Conservation (phyloP, 1,140 invertebrate species). For the Drosophila kanapiae region DNA sequence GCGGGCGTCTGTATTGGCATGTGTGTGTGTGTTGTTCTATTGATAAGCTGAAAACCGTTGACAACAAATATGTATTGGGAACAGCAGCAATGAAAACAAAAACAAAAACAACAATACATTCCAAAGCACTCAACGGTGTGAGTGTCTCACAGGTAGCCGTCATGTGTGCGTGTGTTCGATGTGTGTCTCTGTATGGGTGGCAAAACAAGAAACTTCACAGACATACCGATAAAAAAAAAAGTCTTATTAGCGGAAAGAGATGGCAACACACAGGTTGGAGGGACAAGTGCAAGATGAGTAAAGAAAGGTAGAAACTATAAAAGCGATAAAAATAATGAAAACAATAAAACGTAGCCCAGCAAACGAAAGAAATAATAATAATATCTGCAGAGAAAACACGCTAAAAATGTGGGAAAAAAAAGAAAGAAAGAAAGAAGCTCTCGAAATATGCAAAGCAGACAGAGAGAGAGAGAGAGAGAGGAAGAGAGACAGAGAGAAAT, state of each 20-base stretch:
- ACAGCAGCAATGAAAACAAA: constrained; percentile 53
- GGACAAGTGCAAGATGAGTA: constrained; percentile 60
- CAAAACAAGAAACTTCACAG: constrained; percentile 74
- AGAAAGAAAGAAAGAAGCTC: constrained; percentile 49
- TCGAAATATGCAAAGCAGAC: constrained; percentile 42
- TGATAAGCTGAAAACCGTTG: constrained; percentile 74
- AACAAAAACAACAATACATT: constrained; percentile 57
- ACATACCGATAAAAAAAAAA: constrained; percentile 57
- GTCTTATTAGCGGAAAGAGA: constrained; percentile 72
- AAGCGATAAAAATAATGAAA: constrained; percentile 52
- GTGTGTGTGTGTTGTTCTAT: constrained; percentile 33
- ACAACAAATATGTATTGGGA: constrained; percentile 77
- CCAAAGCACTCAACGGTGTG: constrained; percentile 41
- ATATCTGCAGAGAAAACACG: constrained; percentile 49
- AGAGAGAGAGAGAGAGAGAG: constrained; percentile 3
- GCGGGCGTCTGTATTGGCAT: constrained; percentile 26
- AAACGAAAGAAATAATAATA: constrained; percentile 52
- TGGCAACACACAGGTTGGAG: constrained; percentile 29
- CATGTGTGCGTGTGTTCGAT: constrained; percentile 25
- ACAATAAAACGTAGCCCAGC: constrained; percentile 50
- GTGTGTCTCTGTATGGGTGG: constrained; percentile 36
- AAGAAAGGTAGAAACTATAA: constrained; percentile 63
- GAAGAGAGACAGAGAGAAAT: constrained; percentile 29
- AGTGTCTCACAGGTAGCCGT: constrained; percentile 11
- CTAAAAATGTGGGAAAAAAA: constrained; percentile 23